A percentile compares a stretch with the other conserved stretches of the same genome.
Conservation (phyloP, 2,113 vertebrate species). For the Prionailurus bengalensis region DNA sequence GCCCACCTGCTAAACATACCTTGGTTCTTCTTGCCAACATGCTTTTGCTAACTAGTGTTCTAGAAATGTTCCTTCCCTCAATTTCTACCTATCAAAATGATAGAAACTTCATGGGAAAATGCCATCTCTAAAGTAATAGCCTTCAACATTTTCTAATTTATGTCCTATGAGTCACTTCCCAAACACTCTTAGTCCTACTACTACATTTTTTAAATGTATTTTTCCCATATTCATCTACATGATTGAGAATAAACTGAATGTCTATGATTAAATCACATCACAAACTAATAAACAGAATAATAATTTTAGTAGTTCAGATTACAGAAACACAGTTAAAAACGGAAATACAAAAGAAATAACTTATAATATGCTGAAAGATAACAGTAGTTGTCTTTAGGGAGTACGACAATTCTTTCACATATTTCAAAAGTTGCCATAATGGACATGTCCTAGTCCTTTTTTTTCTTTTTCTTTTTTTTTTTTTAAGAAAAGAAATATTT, state of each 20-base stretch:
- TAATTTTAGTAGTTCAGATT: slow-evolving; percentile 4
- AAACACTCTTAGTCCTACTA: neutral
- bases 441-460: neutral
- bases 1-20: neutral
- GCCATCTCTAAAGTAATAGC: neutral
- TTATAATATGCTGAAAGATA: neutral
- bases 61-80: neutral
- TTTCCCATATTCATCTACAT: neutral
- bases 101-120: slow-evolving; percentile 15
- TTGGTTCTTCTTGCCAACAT: neutral
- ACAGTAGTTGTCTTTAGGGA: neutral
- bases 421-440: slow-evolving; percentile 1
- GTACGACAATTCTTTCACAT: neutral
- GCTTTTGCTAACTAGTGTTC: neutral
- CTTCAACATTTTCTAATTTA: neutral
- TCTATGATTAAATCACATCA: neutral
- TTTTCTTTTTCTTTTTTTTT: neutral
- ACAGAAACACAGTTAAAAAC: neutral
- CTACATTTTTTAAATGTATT: neutral
- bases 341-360: neutral
- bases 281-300: neutral
- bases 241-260: neutral
- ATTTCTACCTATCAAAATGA: slow-evolving; percentile 3
- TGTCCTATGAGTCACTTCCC: neutral
- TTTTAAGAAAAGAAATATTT: neutral